These are phyloP conservation scores for Cryptocephalus primarius DNA, from an alignment of 2,888 invertebrate species.

Conservation along the genomic window DNA sequence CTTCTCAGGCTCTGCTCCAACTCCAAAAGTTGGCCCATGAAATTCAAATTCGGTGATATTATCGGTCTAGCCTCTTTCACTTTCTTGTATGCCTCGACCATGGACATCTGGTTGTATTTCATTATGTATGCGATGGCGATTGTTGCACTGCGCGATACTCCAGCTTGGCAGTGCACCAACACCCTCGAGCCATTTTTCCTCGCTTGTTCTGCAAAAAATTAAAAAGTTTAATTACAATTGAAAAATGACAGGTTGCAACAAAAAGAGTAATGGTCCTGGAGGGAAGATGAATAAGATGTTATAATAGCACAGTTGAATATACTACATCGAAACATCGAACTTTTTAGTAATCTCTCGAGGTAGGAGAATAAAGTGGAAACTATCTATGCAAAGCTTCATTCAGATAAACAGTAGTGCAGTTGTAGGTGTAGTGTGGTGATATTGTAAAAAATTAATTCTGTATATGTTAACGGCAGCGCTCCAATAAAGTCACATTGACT, in stretches of 20 bases:
- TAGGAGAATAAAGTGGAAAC: too few relatives aligned
- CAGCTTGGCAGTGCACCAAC: constrained; percentile 90
- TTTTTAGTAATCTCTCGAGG: too few relatives aligned
- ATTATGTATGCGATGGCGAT: constrained; percentile 92
- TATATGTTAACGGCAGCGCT: too few relatives aligned
- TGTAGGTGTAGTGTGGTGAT: too few relatives aligned
- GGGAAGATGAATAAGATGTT: neutral
- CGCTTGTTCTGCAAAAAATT: constrained; percentile 54
- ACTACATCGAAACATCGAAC: neutral
- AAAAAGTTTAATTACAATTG: constrained; percentile 5
- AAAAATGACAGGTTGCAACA: neutral
- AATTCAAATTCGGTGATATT: constrained; percentile 91
- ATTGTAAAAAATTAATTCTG: too few relatives aligned
- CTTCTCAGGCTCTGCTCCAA: constrained; percentile 58
- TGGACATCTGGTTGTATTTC: constrained; percentile 72
- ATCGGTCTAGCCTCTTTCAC: constrained; percentile 79
- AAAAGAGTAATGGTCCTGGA: neutral
- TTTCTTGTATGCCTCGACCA: constrained; percentile 77
- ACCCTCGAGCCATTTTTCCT: constrained; percentile 61
- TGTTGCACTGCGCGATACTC: constrained; percentile 88
- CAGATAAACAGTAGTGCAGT: too few relatives aligned
- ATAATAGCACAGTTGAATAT: neutral
- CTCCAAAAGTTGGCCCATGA: constrained; percentile 83
- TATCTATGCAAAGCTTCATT: too few relatives aligned
- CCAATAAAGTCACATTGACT: too few relatives aligned